Percentiles rank a stretch among this genome's conserved stretches.
These are phyloP conservation scores for Nanorana parkeri DNA, from an alignment of 2,113 vertebrate genomes.

Conservation along the genomic window DNA sequence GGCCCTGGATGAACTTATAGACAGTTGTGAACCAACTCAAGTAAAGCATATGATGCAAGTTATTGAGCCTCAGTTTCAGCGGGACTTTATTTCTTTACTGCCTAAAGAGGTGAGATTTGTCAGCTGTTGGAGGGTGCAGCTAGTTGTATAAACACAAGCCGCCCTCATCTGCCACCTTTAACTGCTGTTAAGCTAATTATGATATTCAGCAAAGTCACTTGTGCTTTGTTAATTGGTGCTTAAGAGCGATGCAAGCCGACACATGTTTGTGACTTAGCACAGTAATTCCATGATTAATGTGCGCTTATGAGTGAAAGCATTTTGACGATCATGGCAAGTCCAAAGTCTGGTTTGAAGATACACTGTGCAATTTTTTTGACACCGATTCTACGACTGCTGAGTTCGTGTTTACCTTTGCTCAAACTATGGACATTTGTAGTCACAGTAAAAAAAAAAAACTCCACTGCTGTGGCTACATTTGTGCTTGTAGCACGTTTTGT, in stretches of 20 bases:
- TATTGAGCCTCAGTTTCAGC: constrained; percentile 98
- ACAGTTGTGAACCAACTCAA: constrained; percentile 98
- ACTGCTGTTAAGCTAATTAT: constrained; percentile 48
- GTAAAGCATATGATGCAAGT: constrained; percentile 99
- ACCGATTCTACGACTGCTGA: neutral
- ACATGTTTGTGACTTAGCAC: constrained; percentile 29
- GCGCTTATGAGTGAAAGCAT: constrained; percentile 27
- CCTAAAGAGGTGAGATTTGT: constrained; percentile 92
- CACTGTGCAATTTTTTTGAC: neutral
- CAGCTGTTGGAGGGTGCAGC: constrained; percentile 7
- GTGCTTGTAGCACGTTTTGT: no score
- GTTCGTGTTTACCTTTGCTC: neutral
- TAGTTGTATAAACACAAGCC: constrained; percentile 37
- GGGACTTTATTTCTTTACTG: constrained; percentile 98
- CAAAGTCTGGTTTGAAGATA: constrained; percentile 15
- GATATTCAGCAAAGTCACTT: constrained; percentile 50
- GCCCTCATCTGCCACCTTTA: constrained; percentile 43
- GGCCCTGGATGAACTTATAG: constrained; percentile 98
- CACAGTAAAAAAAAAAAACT: no score
- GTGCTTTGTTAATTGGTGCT: constrained; percentile 53
- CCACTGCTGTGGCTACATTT: no score
- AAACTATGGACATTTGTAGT: no score
- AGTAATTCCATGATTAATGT: constrained; percentile 57
- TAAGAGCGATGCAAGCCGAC: constrained; percentile 53
- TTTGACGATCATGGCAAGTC: constrained; percentile 37